Conservation (phyloP, 2,888 invertebrate genomes). For the Acanthococcus lagerstroemiae region DNA sequence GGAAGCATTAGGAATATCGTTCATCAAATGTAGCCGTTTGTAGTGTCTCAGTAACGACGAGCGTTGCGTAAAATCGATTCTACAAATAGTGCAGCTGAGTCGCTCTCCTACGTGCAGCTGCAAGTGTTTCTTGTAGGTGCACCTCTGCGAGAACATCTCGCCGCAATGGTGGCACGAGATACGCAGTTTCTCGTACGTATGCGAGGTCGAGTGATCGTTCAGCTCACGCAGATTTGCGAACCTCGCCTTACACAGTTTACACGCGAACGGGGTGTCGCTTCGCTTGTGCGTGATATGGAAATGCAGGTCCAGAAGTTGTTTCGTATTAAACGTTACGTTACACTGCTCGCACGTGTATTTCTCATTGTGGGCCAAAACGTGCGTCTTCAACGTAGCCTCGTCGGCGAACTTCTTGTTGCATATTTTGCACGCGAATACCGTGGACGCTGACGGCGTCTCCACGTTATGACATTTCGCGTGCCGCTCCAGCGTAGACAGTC, state of each 20-base stretch:
- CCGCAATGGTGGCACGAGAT: conserved; percentile 35
- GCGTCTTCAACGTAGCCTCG: conserved; percentile 32
- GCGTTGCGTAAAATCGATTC: conserved; percentile 38
- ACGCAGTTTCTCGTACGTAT: conserved; percentile 30
- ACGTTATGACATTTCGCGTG: conserved; percentile 33
- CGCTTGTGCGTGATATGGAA: conserved; percentile 31
- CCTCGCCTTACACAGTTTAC: conserved; percentile 31
- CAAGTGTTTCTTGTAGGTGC: conserved; percentile 37
- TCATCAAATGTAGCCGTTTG: conserved; percentile 37
- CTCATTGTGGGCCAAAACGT: conserved; percentile 33
- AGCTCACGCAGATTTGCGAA: conserved; percentile 31
- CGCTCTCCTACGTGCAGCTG: conserved; percentile 37
- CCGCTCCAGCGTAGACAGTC: conserved; percentile 35
- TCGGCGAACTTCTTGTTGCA: conserved; percentile 35
- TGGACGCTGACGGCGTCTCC: neutral
- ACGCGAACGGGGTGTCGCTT: conserved; percentile 20
- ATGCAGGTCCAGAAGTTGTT: conserved; percentile 33
- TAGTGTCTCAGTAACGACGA: conserved; percentile 38
- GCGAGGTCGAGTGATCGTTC: conserved; percentile 22
- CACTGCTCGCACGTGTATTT: conserved; percentile 33
- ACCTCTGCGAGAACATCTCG: conserved; percentile 34
- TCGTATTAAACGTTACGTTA: conserved; percentile 33
- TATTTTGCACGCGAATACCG: conserved; percentile 32
- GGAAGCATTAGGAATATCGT: conserved; percentile 5
- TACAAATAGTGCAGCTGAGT: conserved; percentile 37